Conservation (phyloP, 2,888 invertebrate species). For the Punctoribates punctum region DNA sequence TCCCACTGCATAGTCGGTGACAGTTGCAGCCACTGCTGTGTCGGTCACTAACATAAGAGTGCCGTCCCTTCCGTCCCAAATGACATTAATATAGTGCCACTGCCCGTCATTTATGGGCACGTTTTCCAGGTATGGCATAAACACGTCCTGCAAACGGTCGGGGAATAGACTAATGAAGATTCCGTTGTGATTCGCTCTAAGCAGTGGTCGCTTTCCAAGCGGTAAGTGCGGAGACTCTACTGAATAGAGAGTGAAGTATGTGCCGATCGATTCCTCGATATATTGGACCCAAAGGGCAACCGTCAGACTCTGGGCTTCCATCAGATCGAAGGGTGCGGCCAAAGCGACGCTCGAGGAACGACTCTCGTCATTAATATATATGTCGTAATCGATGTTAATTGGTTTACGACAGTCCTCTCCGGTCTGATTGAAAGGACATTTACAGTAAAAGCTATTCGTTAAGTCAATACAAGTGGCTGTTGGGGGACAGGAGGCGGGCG, state of each 20-base stretch:
- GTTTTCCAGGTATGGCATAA: constrained; percentile 82
- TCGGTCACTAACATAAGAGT: constrained; percentile 88
- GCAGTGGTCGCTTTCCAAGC: constrained; percentile 68
- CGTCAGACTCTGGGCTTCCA: constrained; percentile 67
- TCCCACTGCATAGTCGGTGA: constrained; percentile 81
- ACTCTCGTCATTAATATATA: constrained; percentile 84
- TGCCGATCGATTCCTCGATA: constrained; percentile 79
- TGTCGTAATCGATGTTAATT: constrained; percentile 96
- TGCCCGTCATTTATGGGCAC: constrained; percentile 92
- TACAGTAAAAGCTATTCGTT: constrained; percentile 85
- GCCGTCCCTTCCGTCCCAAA: constrained; percentile 87
- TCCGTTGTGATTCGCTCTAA: constrained; percentile 90
- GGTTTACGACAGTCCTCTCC: constrained; percentile 95
- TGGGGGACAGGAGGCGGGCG: constrained; percentile 81
- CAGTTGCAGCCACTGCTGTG: constrained; percentile 86
- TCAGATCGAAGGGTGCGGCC: constrained; percentile 79
- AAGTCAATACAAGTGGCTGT: constrained; percentile 88
- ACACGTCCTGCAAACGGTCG: constrained; percentile 69
- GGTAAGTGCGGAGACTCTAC: constrained; percentile 71
- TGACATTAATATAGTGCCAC: constrained; percentile 91
- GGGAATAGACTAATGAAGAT: constrained; percentile 27
- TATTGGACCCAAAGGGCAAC: constrained; percentile 96
- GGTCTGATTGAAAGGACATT: constrained; percentile 93
- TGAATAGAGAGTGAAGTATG: constrained; percentile 86
- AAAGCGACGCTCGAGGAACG: constrained; percentile 85